Evolutionary conservation across 2,797 vertebrate genomes (phyloP).

Genomic region (Cyclura pinguis): DNA sequence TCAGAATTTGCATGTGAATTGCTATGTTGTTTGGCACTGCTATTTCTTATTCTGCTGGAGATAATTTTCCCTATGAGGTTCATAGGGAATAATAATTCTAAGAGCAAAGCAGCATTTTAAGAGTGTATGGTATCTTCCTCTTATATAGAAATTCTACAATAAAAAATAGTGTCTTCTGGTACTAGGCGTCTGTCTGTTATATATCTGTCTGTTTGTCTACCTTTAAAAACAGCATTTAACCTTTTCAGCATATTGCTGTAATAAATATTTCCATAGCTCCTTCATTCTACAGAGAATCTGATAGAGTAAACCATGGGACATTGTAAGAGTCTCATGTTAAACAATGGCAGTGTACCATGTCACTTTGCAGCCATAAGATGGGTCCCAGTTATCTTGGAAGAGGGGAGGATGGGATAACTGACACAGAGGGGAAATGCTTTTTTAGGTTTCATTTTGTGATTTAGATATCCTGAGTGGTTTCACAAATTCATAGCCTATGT

Average conservation of each 20-base stretch:
- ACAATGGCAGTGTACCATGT: neutral
- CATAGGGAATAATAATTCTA: slow-evolving; percentile 1
- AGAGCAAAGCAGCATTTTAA: slow-evolving; percentile 5
- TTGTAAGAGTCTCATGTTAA: neutral
- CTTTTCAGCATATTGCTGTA: neutral
- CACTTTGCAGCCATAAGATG: slow-evolving; percentile 54
- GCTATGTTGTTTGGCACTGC: neutral
- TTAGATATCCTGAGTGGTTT: slow-evolving; percentile 65
- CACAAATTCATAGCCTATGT: slow-evolving; percentile 72
- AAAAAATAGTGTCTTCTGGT: neutral
- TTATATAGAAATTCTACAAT: neutral
- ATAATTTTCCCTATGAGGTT: slow-evolving; percentile 5
- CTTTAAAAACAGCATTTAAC: neutral
- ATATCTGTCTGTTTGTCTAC: neutral
- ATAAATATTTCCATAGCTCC: neutral
- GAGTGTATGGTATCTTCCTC: neutral
- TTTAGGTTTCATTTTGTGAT: slow-evolving; percentile 66
- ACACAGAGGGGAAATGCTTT: slow-evolving; percentile 54
- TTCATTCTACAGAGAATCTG: neutral
- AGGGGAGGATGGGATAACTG: neutral
- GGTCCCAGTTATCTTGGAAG: slow-evolving; percentile 40
- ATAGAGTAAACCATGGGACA: neutral
- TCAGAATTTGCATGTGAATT: neutral
- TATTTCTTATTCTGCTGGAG: slow-evolving; percentile 5
- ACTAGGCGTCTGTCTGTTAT: too few relatives aligned